phyloP scores from a whole-genome alignment of 2,797 vertebrate species.

The Gymnocypris eckloni region DNA sequence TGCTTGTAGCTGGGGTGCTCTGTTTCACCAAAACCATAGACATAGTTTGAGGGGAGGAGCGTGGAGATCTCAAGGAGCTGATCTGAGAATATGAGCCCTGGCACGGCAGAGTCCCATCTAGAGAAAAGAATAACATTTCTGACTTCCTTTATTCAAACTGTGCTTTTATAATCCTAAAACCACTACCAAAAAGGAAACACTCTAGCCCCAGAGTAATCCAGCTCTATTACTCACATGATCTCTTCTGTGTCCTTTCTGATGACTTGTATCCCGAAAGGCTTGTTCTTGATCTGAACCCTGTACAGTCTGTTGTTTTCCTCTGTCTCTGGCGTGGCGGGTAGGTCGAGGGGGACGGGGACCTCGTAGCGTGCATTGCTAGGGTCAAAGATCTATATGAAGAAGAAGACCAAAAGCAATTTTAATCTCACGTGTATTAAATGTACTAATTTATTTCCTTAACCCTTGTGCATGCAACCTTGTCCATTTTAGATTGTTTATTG shows the following conservation, averaged over 20 bases:
- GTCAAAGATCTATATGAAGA: slow-evolving; percentile 84
- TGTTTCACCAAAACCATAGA: slow-evolving; percentile 91
- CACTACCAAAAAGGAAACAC: background rate
- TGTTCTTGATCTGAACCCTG: slow-evolving; percentile 67
- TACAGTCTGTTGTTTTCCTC: slow-evolving; percentile 78
- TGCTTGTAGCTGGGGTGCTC: slow-evolving; percentile 82
- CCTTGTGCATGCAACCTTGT: too few relatives aligned
- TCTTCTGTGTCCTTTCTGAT: slow-evolving; percentile 81
- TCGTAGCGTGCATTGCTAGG: slow-evolving; percentile 80
- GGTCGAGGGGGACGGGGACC: slow-evolving; percentile 85
- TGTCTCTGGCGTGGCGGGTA: slow-evolving; percentile 73
- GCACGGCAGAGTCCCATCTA: slow-evolving; percentile 91
- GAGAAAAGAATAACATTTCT: background rate
- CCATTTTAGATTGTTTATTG: too few relatives aligned
- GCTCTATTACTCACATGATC: slow-evolving; percentile 80
- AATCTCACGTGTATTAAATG: background rate
- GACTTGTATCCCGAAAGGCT: slow-evolving; percentile 88
- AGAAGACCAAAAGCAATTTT: background rate
- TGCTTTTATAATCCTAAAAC: background rate
- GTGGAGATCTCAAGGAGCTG: slow-evolving; percentile 95
- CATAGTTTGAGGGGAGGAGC: slow-evolving; percentile 81
- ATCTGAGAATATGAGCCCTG: slow-evolving; percentile 91
- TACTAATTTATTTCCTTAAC: background rate
- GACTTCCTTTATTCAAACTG: background rate
- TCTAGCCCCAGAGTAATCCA: background rate